Evolutionary conservation across 2,888 invertebrate genomes (phyloP).

Genomic region (Ophion costatus): DNA sequence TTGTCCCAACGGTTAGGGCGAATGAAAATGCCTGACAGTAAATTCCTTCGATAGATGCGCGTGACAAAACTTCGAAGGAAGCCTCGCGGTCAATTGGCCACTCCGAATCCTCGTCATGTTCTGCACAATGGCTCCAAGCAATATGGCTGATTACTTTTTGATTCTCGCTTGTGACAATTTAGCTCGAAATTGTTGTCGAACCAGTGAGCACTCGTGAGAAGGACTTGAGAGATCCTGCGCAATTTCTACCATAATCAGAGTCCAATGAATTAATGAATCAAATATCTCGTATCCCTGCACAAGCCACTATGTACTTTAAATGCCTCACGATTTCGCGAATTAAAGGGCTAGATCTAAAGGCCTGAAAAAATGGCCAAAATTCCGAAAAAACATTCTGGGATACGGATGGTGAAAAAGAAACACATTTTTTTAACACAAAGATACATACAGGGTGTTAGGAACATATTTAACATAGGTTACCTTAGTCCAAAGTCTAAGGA

Average conservation of each 20-base stretch:
- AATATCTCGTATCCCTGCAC: too few species aligned
- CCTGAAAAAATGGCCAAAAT: too few species aligned
- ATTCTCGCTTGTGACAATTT: neutral
- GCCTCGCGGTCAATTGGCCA: constrained; percentile 13
- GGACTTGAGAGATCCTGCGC: too few species aligned
- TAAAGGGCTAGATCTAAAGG: too few species aligned
- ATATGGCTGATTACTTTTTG: neutral
- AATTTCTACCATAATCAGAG: too few species aligned
- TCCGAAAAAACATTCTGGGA: too few species aligned
- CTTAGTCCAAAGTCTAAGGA: too few species aligned
- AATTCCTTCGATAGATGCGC: neutral
- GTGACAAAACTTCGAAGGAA: neutral
- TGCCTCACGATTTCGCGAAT: neutral
- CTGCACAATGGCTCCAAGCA: neutral
- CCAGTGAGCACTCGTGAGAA: neutral
- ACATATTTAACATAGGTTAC: too few species aligned
- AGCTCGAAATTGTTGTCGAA: neutral
- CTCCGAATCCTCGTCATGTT: neutral
- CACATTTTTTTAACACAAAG: too few species aligned
- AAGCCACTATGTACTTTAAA: neutral
- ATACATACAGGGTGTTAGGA: too few species aligned
- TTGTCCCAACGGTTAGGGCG: neutral
- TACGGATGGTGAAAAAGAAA: too few species aligned
- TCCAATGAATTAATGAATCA: neutral
- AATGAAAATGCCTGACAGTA: constrained; percentile 6